Base-by-base conservation (phyloP, 2,797 vertebrate genomes). In the Vespertilio murinus region DNA sequence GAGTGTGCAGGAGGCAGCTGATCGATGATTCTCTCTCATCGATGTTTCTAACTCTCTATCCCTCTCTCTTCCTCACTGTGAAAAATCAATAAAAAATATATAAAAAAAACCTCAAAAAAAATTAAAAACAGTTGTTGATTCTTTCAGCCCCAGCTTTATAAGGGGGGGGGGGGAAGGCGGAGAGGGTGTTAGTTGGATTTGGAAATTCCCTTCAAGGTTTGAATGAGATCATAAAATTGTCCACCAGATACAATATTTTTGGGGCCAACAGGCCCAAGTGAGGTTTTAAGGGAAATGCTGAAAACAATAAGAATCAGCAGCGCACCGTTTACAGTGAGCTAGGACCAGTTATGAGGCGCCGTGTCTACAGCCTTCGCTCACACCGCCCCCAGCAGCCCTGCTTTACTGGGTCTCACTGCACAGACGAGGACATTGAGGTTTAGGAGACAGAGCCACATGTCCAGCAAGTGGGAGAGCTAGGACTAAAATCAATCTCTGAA, bases 201-300 rank as follows among this genome's bases (percentile, higher is more conserved):
- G 92, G 88, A 96, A 91, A 91, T 71, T 85, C 92, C 80, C 83
- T 93, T 79, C 3, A 25, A 94, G 87, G 91, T 90, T 94, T 95
- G 88, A 95, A 69, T 35, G 38, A 92, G 59, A 74, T 91, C 93
- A 84, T 81, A 67, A 81, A 94, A 35, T 38, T 33, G 9, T 35
- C 70, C 65, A 54, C 40, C 35, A 90, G 80, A 87, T 81, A 87
- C 2, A 74, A 1, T 40, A 69, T 80, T 35, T 71, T 93, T 75
- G 52, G 75, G 82, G 81, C 45, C 88, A 85, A 64, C 1, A 95
- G 88, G 85, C 23, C 2, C 65, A 38, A 5, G 56, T 54, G 47
- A 84, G n/a, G 23, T 67, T 91, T 79, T 54, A 90, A 77, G 93
- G 59, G 64, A 85, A 93, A 93, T 9, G 13, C 9, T 69, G 65